Base-by-base conservation (phyloP, 1,140 invertebrate genomes). In the Cyclina sinensis region DNA sequence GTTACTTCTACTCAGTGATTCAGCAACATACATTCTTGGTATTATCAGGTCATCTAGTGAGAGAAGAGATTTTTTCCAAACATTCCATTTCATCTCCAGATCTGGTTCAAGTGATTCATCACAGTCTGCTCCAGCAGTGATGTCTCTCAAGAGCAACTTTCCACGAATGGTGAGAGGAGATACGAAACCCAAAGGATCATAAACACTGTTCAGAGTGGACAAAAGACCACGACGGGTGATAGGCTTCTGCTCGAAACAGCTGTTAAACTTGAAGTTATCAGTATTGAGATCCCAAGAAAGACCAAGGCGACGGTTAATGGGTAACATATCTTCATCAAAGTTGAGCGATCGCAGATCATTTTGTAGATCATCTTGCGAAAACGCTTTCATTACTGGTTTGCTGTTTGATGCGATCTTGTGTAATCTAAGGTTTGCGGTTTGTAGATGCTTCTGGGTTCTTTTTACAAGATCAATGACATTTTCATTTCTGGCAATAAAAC, bases 61-160 rank as follows among this genome's bases (percentile, higher is more conserved):
- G 11, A 24, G 0, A n/a, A 91, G 32, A 11, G 89, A 81, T 18
- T 88, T 32, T 39, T 30, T 81, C 79, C 84, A 89, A 0, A 46
- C 27, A 48, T 73, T 70, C 88, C 83, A 91, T 82, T 76, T 59
- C 9, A 27, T 14, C 18, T 37, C 32, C 4, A 59, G 24, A 3
- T 89, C 70, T 18, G 37, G n/a, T 16, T 68, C 27, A 21, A 92
- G 54, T 21, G 82, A 73, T 16, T 88, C 82, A 74, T 91, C 92
- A 91, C 90, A 92, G 24, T 59, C 90, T 37, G 74, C 37, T 48
- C 54, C 87, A 14, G 96, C 18, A 5, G 70, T 84, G 11, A 91
- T 32, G 14, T 92, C 82, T 54, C 86, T 59, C 11, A 92, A 48
- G 16, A 92, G 48, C 16, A 89, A 30, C 48, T 90, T 92, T 21